phyloP scores from a whole-genome alignment of 2,797 vertebrate genomes.

The Microtus agrestis region DNA sequence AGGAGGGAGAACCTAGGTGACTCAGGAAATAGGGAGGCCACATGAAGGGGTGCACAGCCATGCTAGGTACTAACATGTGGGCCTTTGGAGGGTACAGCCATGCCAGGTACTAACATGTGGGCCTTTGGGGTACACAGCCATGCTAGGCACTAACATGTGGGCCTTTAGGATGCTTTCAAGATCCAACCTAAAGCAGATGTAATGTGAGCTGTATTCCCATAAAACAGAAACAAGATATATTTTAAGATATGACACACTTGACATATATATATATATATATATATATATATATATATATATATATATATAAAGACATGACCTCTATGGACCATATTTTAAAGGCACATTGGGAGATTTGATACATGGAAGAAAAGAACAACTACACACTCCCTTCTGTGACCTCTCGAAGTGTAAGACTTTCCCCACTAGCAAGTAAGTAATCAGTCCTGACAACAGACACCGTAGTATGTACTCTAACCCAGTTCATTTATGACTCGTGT shows the following conservation, averaged over 20 bases:
- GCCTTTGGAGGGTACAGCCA: no score
- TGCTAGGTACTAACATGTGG: background rate
- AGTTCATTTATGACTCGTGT: background rate
- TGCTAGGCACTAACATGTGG: no score
- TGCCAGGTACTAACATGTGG: no score
- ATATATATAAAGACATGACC: background rate
- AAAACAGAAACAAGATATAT: slow-evolving; percentile 18
- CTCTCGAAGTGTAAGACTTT: no score
- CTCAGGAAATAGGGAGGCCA: background rate
- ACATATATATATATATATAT: background rate
- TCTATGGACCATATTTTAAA: background rate
- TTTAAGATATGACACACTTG: background rate
- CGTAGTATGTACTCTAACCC: background rate
- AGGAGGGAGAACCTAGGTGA: background rate
- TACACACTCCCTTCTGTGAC: no score
- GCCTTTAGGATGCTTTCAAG: background rate
- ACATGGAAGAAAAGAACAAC: background rate
- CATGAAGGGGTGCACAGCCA: background rate
- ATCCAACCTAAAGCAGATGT: background rate
- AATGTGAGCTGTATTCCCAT: background rate
- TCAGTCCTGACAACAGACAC: background rate
- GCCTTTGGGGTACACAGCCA: no score
- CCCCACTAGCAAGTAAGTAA: no score
- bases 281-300: background rate
- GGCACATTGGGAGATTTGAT: background rate